A percentile compares a stretch with the other conserved stretches of the same genome.
These are phyloP conservation scores for Sylvilagus bachmani DNA, from an alignment of 2,113 vertebrate genomes.

Conservation along the genomic window DNA sequence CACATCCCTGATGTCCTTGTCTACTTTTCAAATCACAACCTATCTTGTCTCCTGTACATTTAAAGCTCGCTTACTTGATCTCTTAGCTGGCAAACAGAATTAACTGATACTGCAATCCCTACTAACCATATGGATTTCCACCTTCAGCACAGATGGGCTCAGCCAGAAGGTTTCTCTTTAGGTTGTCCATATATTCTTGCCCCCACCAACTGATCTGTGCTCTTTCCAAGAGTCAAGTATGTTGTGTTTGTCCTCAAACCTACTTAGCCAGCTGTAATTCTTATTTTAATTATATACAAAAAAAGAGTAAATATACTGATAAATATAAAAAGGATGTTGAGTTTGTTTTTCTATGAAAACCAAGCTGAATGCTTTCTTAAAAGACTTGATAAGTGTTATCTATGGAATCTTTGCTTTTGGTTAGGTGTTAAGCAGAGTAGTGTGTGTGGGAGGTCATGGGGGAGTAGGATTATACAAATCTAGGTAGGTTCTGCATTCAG, in stretches of 20 bases:
- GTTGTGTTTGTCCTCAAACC: not conserved
- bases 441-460: not conserved
- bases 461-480: not conserved
- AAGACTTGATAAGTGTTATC: slow-evolving; percentile 1
- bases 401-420: not conserved
- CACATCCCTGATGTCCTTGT: not conserved
- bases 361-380: not conserved
- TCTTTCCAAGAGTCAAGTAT: not conserved
- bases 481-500: not conserved
- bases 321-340: not conserved
- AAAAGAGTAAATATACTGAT: not conserved
- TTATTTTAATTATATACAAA: not conserved
- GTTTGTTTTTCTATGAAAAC: slow-evolving; percentile 3
- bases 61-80: not conserved
- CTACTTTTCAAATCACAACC: not conserved
- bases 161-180: not conserved
- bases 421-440: not conserved
- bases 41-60: not conserved
- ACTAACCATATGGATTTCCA: not conserved
- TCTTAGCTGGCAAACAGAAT: not conserved
- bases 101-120: not conserved
- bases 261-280: not conserved
- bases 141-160: not conserved
- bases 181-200: not conserved
- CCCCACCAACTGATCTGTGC: not conserved